These are phyloP conservation scores for Lithophane leautieri DNA, from an alignment of 2,888 invertebrate species.

Conservation along the genomic window DNA sequence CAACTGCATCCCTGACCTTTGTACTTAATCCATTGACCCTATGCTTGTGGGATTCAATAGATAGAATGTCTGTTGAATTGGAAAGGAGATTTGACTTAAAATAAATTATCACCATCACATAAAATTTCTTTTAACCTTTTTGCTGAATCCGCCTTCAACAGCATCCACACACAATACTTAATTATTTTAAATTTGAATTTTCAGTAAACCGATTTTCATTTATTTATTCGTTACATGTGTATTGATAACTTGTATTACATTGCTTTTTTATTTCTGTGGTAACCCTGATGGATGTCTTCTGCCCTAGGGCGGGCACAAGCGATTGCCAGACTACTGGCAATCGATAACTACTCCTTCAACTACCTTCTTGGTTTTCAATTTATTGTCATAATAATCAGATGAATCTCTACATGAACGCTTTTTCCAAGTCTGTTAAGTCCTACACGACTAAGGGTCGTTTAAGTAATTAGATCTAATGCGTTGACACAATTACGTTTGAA, in stretches of 20 bases:
- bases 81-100: conserved; percentile 5
- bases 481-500: conserved; percentile 1
- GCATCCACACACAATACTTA: conserved; percentile 3
- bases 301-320: no score
- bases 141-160: background rate
- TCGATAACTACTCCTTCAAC: background rate
- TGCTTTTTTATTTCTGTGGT: background rate
- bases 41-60: conserved; percentile 12
- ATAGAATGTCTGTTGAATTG: background rate
- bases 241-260: background rate
- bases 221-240: background rate
- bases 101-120: background rate
- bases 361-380: background rate
- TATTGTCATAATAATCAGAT: background rate
- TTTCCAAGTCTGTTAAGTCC: background rate
- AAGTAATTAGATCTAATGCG: conserved; percentile 8
- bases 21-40: conserved; percentile 32
- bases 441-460: background rate
- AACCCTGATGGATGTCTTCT: background rate
- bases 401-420: background rate
- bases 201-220: background rate
- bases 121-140: conserved; percentile 21
- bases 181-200: background rate
- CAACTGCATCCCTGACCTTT: conserved; percentile 38
- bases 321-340: background rate